Evolutionary conservation across 1,140 invertebrate genomes (phyloP).

Genomic region (Zophobas morio): DNA sequence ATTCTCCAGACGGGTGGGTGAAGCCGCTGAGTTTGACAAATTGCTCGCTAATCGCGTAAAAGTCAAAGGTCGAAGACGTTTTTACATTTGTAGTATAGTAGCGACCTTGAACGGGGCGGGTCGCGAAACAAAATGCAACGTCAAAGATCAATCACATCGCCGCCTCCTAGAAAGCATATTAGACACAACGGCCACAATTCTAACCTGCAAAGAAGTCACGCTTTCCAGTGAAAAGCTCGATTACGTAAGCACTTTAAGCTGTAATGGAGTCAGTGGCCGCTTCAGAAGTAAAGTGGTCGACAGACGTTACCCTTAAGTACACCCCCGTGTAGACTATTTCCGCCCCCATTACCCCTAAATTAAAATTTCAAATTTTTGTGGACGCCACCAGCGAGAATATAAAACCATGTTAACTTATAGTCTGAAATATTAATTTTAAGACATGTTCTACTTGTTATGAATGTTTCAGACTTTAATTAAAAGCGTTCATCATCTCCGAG

Average conservation of each 20-base stretch:
- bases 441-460: conserved; percentile 10
- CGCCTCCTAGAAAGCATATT: too few relatives aligned
- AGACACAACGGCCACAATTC: too few relatives aligned
- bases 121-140: too few relatives aligned
- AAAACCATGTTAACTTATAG: background rate
- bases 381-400: background rate
- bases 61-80: too few relatives aligned
- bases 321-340: background rate
- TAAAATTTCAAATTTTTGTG: conserved; percentile 19
- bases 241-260: background rate
- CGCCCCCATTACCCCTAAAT: background rate
- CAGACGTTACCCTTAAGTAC: background rate
- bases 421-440: conserved; percentile 12
- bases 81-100: too few relatives aligned
- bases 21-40: too few relatives aligned
- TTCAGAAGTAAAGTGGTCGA: background rate
- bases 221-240: too few relatives aligned
- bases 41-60: too few relatives aligned
- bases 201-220: too few relatives aligned
- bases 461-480: conserved; percentile 20
- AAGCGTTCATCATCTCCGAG: conserved; percentile 7
- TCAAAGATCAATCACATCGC: too few relatives aligned
- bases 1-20: too few relatives aligned
- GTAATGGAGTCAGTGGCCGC: conserved; percentile 19
- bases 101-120: too few relatives aligned